phyloP scores from a whole-genome alignment of 2,888 invertebrate genomes.

The Dioctria linearis region DNA sequence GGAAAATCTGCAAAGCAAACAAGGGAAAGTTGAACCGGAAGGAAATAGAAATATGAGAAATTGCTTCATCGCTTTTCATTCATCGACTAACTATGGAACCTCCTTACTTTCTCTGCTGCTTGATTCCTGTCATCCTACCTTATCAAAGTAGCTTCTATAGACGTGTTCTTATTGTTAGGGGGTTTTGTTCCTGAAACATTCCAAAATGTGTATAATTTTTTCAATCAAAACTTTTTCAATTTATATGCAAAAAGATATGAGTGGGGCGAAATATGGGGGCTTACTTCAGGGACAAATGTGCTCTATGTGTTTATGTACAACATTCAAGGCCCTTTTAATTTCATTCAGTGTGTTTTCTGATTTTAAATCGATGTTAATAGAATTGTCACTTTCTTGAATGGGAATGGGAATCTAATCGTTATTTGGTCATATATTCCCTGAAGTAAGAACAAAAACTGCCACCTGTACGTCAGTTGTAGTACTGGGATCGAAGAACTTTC shows the following conservation, averaged over 20 bases:
- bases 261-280: constrained; percentile 6
- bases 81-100: background rate
- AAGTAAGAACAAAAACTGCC: no score
- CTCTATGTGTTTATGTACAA: background rate
- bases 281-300: background rate
- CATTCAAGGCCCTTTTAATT: background rate
- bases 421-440: no score
- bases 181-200: constrained; percentile 9
- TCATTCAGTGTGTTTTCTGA: background rate
- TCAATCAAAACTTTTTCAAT: constrained; percentile 54
- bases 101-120: background rate
- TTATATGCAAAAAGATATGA: constrained; percentile 47
- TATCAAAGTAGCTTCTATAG: background rate
- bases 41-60: constrained; percentile 25
- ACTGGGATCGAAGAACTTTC: no score
- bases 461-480: no score
- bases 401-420: no score
- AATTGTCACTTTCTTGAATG: constrained; percentile 16
- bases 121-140: no score
- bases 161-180: constrained; percentile 3
- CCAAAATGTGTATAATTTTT: constrained; percentile 50
- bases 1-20: constrained; percentile 42
- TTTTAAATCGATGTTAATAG: background rate
- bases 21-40: constrained; percentile 34
- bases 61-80: constrained; percentile 14